These are phyloP conservation scores for Lithobates pipiens DNA, from an alignment of 2,797 vertebrate genomes.

Conservation along the genomic window DNA sequence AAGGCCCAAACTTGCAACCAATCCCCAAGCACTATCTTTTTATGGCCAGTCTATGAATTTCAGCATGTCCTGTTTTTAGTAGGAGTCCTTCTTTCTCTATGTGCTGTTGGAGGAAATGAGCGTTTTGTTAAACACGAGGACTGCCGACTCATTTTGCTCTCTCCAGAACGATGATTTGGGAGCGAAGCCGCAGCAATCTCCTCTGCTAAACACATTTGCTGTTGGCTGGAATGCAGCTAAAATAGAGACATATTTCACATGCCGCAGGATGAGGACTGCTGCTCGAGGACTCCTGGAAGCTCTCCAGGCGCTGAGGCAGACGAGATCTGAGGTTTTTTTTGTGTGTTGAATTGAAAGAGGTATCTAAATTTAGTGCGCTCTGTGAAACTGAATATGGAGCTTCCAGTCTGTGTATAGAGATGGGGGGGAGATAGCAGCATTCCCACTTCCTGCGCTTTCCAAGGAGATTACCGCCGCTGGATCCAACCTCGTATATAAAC, in stretches of 20 bases:
- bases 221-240: conserved; percentile 37
- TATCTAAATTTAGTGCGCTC: conserved; percentile 46
- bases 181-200: neutral
- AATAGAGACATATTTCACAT: conserved; percentile 48
- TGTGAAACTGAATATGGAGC: conserved; percentile 20
- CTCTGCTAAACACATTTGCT: conserved; percentile 42
- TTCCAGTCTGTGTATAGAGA: neutral
- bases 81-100: too few relatives aligned
- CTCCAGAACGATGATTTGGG: neutral
- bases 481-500: neutral
- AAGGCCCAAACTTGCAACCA: too few relatives aligned
- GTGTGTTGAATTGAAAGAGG: conserved; percentile 7
- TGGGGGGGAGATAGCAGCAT: neutral
- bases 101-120: too few relatives aligned
- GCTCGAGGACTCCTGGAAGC: neutral
- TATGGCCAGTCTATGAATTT: too few relatives aligned
- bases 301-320: conserved; percentile 42
- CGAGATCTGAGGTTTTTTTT: conserved; percentile 6
- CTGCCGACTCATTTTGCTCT: too few relatives aligned
- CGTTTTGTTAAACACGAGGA: too few relatives aligned
- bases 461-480: neutral
- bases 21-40: too few relatives aligned
- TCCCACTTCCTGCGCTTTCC: neutral
- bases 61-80: too few relatives aligned
- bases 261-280: conserved; percentile 18